Evolutionary conservation across 2,113 vertebrate genomes (phyloP).

Genomic region (Barbus barbus): DNA sequence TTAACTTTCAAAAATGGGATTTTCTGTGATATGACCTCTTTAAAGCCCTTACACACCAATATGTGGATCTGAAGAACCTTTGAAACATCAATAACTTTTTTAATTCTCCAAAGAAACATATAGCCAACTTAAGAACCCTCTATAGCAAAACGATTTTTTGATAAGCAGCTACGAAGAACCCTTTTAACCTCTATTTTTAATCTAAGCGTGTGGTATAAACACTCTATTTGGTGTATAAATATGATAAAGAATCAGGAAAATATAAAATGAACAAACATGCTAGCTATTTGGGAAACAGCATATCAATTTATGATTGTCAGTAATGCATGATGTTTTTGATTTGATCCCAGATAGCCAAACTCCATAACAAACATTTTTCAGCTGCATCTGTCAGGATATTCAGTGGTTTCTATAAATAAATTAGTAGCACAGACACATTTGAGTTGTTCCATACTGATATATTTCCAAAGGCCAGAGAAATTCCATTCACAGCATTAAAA

Average conservation of each 20-base stretch:
- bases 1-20: neutral
- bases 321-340: neutral
- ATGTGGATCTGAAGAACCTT: neutral
- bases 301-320: no score
- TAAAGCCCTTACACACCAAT: neutral
- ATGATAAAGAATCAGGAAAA: neutral
- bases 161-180: no score
- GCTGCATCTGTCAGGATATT: neutral
- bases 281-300: no score
- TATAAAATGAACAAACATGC: neutral
- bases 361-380: no score
- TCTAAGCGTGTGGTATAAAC: neutral
- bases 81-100: neutral
- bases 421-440: conserved; percentile 4
- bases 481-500: conserved; percentile 47
- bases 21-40: neutral
- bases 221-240: neutral
- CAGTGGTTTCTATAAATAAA: neutral
- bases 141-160: neutral
- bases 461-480: conserved; percentile 42
- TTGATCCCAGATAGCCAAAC: no score
- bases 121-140: neutral
- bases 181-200: no score
- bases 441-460: neutral
- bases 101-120: conserved; percentile 7